Evolutionary conservation across 2,113 vertebrate species (phyloP).

Genomic region (Nicator chloris): DNA sequence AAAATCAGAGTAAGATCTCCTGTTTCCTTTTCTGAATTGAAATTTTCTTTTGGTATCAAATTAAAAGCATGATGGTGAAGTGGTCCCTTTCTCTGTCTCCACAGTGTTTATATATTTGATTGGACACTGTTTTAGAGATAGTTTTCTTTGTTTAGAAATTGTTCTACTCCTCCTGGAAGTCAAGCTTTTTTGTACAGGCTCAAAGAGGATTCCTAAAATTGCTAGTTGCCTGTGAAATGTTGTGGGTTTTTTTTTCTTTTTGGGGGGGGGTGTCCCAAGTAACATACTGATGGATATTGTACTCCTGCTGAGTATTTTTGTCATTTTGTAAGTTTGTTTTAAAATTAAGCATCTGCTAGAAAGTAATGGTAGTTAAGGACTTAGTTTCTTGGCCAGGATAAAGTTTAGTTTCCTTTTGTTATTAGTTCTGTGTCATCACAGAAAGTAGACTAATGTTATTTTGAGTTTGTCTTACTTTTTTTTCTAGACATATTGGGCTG

Average conservation of each 20-base stretch:
- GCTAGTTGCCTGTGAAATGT: neutral
- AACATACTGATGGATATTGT: neutral
- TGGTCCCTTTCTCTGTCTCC: neutral
- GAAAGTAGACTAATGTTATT: conserved; percentile 64
- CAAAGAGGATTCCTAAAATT: neutral
- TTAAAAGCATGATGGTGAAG: neutral
- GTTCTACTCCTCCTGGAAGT: neutral
- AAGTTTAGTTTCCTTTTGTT: conserved; percentile 62
- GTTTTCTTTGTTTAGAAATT: neutral
- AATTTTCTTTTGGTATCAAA: neutral
- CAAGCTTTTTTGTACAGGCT: neutral
- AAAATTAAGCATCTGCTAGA: neutral
- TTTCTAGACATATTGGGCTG: conserved; percentile 69
- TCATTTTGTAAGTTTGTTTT: neutral
- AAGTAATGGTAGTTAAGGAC: conserved; percentile 12
- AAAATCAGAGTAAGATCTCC: neutral
- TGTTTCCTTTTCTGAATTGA: neutral
- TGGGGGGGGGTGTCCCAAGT: rapidly evolving
- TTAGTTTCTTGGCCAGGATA: conserved; percentile 43
- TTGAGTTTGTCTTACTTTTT: conserved; percentile 55
- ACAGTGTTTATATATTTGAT: neutral
- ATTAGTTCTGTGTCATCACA: conserved; percentile 68
- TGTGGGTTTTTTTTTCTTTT: neutral
- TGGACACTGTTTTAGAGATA: neutral
- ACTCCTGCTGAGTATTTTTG: neutral